Percentiles rank a stretch among this genome's conserved stretches.
These are phyloP conservation scores for Platerodrilus igneus DNA, from an alignment of 2,888 invertebrate species.

Conservation along the genomic window DNA sequence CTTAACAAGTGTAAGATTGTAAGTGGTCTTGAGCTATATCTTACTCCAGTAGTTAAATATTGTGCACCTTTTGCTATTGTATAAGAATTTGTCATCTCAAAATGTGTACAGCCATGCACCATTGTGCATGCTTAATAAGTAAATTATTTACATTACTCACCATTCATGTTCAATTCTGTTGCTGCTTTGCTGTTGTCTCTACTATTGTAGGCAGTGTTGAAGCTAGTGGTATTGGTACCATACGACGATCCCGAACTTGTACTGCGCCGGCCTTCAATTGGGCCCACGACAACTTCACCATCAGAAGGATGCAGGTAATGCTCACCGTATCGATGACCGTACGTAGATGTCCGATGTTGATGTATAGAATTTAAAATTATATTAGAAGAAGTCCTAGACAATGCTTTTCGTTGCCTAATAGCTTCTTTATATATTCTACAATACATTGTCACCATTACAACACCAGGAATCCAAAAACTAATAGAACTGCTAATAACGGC, in stretches of 20 bases:
- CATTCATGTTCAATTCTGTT: constrained; percentile 66
- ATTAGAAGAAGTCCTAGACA: constrained; percentile 81
- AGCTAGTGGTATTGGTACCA: constrained; percentile 50
- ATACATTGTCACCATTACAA: constrained; percentile 91
- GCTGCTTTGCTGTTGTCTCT: constrained; percentile 59
- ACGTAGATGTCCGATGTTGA: constrained; percentile 65
- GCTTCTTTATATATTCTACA: constrained; percentile 80
- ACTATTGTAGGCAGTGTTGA: constrained; percentile 42
- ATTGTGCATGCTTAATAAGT: no score
- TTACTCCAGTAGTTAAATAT: no score
- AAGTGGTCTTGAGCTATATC: no score
- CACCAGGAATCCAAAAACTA: constrained; percentile 89
- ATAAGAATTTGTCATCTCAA: no score
- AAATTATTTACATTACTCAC: no score
- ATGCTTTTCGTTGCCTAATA: constrained; percentile 73
- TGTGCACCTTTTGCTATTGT: no score
- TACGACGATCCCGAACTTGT: constrained; percentile 54
- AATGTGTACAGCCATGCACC: no score
- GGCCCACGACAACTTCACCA: constrained; percentile 53
- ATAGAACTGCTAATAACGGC: constrained; percentile 85
- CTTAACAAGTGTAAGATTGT: no score
- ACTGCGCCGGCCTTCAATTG: constrained; percentile 56
- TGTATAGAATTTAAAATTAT: constrained; percentile 81
- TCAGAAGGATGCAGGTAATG: constrained; percentile 60
- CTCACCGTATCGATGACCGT: constrained; percentile 40